phyloP scores from a whole-genome alignment of 2,888 invertebrate species.

The Octonoba sinensis region DNA sequence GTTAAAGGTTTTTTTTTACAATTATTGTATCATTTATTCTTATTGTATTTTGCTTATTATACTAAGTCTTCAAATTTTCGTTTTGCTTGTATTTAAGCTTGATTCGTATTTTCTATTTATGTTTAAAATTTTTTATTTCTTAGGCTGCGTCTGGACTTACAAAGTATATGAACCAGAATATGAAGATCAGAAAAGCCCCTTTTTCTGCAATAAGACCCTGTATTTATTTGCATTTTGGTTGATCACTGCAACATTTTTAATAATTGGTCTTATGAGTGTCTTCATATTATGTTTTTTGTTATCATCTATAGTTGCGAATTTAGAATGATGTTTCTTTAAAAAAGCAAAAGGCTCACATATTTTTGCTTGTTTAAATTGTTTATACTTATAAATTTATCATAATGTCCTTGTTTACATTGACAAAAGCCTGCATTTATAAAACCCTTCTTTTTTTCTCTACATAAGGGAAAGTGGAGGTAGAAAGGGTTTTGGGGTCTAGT shows the following conservation, averaged over 20 bases:
- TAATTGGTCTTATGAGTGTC: slow-evolving; percentile 74
- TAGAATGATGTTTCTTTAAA: background rate
- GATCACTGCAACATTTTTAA: slow-evolving; percentile 77
- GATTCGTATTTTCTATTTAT: no score
- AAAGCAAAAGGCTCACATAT: background rate
- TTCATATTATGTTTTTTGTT: slow-evolving; percentile 69
- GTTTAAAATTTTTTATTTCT: background rate
- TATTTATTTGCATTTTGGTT: slow-evolving; percentile 81
- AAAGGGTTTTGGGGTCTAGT: no score
- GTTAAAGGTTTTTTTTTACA: no score
- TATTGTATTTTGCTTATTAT: no score
- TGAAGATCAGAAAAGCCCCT: slow-evolving; percentile 71
- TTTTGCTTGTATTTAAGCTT: no score
- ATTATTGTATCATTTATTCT: no score
- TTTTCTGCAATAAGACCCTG: slow-evolving; percentile 78
- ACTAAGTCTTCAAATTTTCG: no score
- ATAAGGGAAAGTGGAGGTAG: no score
- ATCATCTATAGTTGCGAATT: background rate
- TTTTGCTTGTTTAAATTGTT: background rate
- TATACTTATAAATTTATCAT: no score
- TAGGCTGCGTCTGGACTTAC: slow-evolving; percentile 81
- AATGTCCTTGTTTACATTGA: no score
- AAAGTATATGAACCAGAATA: slow-evolving; percentile 78
- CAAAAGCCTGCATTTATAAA: no score
- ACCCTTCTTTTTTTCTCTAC: no score